Evolutionary conservation across 2,797 vertebrate genomes (phyloP).

Genomic region (Philypnodon macrostomus): DNA sequence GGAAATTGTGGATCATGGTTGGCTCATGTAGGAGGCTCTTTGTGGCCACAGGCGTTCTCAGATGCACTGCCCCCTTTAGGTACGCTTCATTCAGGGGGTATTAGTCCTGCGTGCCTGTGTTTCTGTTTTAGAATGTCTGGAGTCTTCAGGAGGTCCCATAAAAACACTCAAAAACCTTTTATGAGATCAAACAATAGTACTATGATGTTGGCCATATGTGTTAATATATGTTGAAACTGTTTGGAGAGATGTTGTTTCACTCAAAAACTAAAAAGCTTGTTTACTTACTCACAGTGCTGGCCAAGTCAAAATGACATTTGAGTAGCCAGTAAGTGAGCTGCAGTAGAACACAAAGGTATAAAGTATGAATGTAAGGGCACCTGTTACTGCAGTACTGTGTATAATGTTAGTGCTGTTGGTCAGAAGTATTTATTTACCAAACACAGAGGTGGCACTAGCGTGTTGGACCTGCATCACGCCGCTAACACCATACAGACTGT

Average conservation of each 20-base stretch:
- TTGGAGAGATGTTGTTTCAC: too few species aligned
- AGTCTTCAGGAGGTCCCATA: slow-evolving; percentile 20
- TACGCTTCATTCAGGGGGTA: slow-evolving; percentile 55
- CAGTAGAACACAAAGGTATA: background rate
- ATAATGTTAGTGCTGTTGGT: background rate
- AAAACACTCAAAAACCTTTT: background rate
- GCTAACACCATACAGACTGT: background rate
- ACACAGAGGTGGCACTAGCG: background rate
- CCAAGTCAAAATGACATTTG: too few species aligned
- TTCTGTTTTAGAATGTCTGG: slow-evolving; percentile 13
- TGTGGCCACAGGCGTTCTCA: too few species aligned
- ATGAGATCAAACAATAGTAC: background rate
- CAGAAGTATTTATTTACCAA: background rate
- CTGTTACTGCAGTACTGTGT: background rate
- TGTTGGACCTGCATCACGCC: background rate
- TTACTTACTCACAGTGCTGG: too few species aligned
- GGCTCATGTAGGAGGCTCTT: slow-evolving; percentile 49
- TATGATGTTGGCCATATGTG: background rate
- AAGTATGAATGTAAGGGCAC: background rate
- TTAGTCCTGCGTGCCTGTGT: slow-evolving; percentile 51
- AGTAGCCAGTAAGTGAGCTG: too few species aligned
- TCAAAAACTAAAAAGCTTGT: too few species aligned
- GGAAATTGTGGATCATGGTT: slow-evolving; percentile 73
- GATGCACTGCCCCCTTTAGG: slow-evolving; percentile 52
- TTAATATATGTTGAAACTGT: too few species aligned